Conservation (phyloP, 2,113 vertebrate species). For the Nettapus auritus region DNA sequence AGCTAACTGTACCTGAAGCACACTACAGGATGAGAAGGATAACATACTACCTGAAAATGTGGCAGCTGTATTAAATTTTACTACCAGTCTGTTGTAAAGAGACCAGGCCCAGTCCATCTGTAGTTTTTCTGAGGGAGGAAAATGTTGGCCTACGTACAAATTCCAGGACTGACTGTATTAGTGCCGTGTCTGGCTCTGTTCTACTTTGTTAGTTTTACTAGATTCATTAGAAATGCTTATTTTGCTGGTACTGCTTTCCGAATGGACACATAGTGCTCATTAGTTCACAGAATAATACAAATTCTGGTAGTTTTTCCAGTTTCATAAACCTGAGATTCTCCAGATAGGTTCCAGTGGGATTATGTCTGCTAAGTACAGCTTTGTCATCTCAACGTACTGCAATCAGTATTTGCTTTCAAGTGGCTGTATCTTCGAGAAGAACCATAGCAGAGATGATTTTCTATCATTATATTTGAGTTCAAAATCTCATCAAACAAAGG, state of each 20-base stretch:
- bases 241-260: neutral
- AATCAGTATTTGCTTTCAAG: neutral
- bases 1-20: neutral
- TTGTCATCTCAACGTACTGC: neutral
- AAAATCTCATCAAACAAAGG: neutral
- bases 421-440: neutral
- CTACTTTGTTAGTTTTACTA: neutral
- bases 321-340: neutral
- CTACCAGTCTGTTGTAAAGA: neutral
- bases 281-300: neutral
- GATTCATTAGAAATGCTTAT: neutral
- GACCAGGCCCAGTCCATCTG: neutral
- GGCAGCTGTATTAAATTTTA: slow-evolving; percentile 1
- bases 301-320: neutral
- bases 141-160: neutral
- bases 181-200: neutral
- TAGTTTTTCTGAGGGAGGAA: neutral
- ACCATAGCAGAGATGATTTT: neutral
- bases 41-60: neutral
- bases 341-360: neutral
- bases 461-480: neutral
- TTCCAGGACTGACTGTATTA: neutral
- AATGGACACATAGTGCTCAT: neutral
- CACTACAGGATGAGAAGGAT: neutral
- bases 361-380: neutral